A percentile compares a stretch with the other conserved stretches of the same genome.
Evolutionary conservation across 2,113 vertebrate genomes (phyloP).

Genomic region (Myanophis thanlyinensis): DNA sequence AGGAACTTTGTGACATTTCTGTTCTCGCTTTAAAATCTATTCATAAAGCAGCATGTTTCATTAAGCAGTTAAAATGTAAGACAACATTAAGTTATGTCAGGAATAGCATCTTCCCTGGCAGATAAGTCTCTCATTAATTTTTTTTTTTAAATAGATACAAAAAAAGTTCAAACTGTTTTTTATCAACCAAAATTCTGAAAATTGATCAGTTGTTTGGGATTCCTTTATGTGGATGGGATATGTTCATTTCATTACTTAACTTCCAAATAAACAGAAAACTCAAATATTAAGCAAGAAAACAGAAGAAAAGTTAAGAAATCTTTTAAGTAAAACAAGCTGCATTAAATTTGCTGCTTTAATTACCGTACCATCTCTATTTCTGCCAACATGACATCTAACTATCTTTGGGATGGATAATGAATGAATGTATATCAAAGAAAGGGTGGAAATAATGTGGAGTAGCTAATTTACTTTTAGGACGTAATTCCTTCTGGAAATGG

Average conservation of each 20-base stretch:
- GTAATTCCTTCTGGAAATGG: background rate
- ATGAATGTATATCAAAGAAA: background rate
- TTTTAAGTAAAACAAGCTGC: background rate
- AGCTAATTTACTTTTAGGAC: background rate
- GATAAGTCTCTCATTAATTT: background rate
- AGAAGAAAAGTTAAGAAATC: background rate
- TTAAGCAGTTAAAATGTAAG: background rate
- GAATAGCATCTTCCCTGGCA: background rate
- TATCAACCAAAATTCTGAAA: background rate
- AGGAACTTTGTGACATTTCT: background rate
- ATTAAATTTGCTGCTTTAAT: background rate
- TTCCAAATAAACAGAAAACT: background rate
- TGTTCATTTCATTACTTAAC: background rate
- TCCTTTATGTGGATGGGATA: background rate
- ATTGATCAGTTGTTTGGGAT: background rate
- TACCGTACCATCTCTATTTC: background rate
- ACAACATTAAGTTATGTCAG: background rate
- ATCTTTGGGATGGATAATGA: background rate
- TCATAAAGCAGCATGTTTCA: background rate
- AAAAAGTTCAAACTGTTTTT: background rate
- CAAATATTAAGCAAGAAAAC: background rate
- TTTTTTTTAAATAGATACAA: background rate
- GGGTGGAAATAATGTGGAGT: background rate
- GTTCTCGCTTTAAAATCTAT: background rate
- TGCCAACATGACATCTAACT: background rate